Percentiles rank a stretch among this genome's conserved stretches.
These are phyloP conservation scores for Rissa tridactyla DNA, from an alignment of 2,113 vertebrate genomes.

Conservation along the genomic window DNA sequence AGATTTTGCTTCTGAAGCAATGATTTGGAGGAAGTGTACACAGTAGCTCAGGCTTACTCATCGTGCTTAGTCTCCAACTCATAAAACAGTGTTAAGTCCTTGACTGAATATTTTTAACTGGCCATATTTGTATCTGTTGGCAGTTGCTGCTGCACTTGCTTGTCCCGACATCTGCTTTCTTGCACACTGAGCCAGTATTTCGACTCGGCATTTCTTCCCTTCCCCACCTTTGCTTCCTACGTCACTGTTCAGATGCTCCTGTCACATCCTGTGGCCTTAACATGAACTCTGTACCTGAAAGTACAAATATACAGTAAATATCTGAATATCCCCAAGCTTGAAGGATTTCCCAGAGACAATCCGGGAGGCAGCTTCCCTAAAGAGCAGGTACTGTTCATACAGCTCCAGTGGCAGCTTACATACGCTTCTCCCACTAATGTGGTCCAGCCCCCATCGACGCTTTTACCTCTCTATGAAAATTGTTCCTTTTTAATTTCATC, in stretches of 20 bases:
- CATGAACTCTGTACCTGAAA: neutral
- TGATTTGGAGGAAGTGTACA: neutral
- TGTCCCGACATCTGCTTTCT: neutral
- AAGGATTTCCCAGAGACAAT: neutral
- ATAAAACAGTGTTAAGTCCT: neutral
- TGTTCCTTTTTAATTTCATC: neutral
- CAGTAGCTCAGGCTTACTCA: neutral
- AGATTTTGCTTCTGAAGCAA: neutral
- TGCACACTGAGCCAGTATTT: neutral
- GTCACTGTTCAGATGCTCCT: neutral
- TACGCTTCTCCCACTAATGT: neutral
- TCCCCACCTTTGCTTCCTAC: neutral
- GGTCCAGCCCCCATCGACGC: neutral
- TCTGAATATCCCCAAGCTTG: neutral
- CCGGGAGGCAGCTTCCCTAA: neutral
- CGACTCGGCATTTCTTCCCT: neutral
- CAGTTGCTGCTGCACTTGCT: neutral
- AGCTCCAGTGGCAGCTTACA: neutral
- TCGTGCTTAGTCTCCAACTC: neutral
- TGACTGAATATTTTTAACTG: neutral
- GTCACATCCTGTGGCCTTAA: neutral
- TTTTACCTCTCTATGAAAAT: neutral
- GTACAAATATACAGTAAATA: neutral
- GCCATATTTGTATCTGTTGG: neutral
- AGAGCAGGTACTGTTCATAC: neutral